Evolutionary conservation across 2,113 vertebrate genomes (phyloP).

Genomic region (Carassius gibelio): DNA sequence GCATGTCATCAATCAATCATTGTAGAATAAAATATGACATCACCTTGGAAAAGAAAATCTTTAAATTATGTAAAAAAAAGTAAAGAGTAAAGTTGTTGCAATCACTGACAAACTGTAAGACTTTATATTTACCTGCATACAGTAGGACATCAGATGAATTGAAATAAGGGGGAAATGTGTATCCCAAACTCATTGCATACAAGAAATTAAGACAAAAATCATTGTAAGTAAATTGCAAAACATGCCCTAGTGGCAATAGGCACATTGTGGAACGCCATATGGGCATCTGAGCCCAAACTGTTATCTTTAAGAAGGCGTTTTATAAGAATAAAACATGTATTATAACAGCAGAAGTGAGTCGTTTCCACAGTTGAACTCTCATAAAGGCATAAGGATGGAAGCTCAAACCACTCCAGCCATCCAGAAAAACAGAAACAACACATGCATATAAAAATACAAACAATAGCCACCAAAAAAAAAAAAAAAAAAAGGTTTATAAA

Average conservation of each 20-base stretch:
- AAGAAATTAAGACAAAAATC: constrained; percentile 7
- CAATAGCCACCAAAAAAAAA: background rate
- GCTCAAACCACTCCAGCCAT: constrained; percentile 8
- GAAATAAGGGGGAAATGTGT: background rate
- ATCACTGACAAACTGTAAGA: constrained; percentile 24
- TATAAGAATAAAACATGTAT: background rate
- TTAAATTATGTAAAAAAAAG: constrained; percentile 17
- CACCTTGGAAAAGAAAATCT: constrained; percentile 4
- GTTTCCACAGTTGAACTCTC: constrained; percentile 1
- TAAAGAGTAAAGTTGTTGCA: background rate
- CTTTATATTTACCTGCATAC: constrained; percentile 14
- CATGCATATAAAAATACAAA: constrained; percentile 24
- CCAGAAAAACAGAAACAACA: constrained; percentile 2
- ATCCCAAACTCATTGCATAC: constrained; percentile 1
- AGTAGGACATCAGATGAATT: constrained; percentile 4
- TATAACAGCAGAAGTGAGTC: constrained; percentile 13
- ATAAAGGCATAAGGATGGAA: constrained; percentile 2
- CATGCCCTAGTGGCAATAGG: background rate
- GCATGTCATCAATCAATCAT: background rate
- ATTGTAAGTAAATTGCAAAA: background rate
- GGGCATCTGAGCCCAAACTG: background rate
- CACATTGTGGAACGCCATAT: background rate
- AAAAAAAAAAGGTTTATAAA: background rate
- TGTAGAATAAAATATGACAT: constrained; percentile 6
- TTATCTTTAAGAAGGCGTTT: background rate